Base-by-base conservation (phyloP, 2,113 vertebrate genomes). In the Struthio camelus region DNA sequence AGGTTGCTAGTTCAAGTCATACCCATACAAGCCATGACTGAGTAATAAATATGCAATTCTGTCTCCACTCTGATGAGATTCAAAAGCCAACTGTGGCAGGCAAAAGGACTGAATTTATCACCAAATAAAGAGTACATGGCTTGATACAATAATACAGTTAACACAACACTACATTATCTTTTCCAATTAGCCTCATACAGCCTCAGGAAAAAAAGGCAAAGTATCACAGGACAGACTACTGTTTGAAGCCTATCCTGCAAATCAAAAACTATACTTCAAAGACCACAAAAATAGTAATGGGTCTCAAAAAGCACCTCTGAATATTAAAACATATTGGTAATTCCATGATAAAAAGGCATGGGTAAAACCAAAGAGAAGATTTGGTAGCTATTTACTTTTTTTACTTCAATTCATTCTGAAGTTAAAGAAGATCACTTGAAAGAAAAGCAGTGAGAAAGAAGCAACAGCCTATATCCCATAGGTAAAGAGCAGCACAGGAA, bases 131-230 rank as follows among this genome's bases (percentile, higher is more conserved):
- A 77, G n/a, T 14, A 90, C 6, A 51, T 5, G 14, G 77, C 51
- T 22, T 0, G 0, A 79, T 24, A n/a, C 17, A 82, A 75, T 34
- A 62, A 89, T 28, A 72, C 0, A 46, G 9, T n/a, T 18, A 82
- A 76, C 3, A 5, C 23, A 87, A 23, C 25, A 71, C 0, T 78
- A 32, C 34, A 67, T 62, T 79, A 51, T 9, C 24, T 73, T 46
- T 6, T 14, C 83, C 18, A 22, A 89, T 75, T 42, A 81, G 59
- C 7, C 22, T 79, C 61, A 38, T 18, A 84, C 4, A 62, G 28
- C 17, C 44, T 79, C 40, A 51, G n/a, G 30, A 70, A 96, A 18
- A 92, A n/a, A 92, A 92, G 3, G 14, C 20, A 15, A 76, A 82
- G 42, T 67, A 71, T 38, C 20, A 53, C 32, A 34, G 25, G 30